Base-by-base conservation (phyloP, 1,140 invertebrate species). In the Drosophila cardini region DNA sequence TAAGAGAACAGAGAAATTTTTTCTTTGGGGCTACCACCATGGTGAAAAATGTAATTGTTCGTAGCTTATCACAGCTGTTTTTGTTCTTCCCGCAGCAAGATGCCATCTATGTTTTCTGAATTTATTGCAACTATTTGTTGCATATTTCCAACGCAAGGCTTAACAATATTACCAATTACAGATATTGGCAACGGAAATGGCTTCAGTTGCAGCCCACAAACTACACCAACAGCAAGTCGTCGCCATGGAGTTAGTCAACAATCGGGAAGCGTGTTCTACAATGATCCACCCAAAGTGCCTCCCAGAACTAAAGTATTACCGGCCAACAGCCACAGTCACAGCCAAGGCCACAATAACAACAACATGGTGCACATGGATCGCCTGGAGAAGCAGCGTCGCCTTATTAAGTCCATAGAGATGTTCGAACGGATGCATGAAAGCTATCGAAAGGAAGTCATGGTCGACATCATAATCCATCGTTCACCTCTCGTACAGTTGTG, bases 401-500 rank as follows among this genome's bases (percentile, higher is more conserved):
- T 56, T 15, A 36, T 34, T 4, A 71, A 30, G 36, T 62, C 61
- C 10, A 34, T 55, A 9, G 87, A 76, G 18, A 64, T 73, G 6
- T 92, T 92, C 16, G 43, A 53, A 3, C 36, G 58, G 10, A 65
- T 46, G 10, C 91, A 92, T 18, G 91, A 91, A 45, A 32, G 36
- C 6, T 91, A 76, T 64, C 82, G 85, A 5, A 8, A 62, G 10
- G 26, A 71, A 7, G 63, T 91, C 0, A 90, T 91, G 85, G 53
- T 76, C 6, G 83, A 91, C 34, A 76, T 92, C 5, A 34, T 61
- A 8, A 75, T 68, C 2, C 84, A 91, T 61, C 76, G 80, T 16
- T 65, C 85, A 61, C 90, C 89, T 0, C 58, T 92, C 1, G 90
- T 91, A 52, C 72, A 87, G 46, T 76, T 91, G 50, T 92, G 62